A percentile compares a stretch with the other conserved stretches of the same genome.
These are phyloP conservation scores for Typhlichthys subterraneus DNA, from an alignment of 2,797 vertebrate species.

Conservation along the genomic window DNA sequence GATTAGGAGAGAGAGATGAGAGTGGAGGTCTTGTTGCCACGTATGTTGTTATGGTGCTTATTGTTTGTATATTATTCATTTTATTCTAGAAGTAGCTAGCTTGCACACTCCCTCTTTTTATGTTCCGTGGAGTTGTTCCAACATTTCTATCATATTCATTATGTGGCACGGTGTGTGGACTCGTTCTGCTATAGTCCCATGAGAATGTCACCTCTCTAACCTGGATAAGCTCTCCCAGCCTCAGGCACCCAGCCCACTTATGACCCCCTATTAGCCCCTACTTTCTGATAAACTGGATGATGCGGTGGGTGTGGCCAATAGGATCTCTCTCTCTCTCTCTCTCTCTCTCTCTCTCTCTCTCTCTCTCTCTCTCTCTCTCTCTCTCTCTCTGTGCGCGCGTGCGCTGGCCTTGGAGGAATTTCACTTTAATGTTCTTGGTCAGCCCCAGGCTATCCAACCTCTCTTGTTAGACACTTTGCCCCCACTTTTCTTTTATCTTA, in stretches of 20 bases:
- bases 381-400: conserved; percentile 21
- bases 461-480: conserved; percentile 22
- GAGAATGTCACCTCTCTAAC: conserved; percentile 57
- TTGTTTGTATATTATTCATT: no score
- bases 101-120: no score
- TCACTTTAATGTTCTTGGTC: conserved; percentile 12
- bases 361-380: no score
- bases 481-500: not conserved
- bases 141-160: conserved; percentile 11
- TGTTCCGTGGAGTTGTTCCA: not conserved
- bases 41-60: no score
- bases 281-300: conserved; percentile 35
- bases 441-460: conserved; percentile 25
- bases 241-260: conserved; percentile 40
- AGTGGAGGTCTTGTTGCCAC: conserved; percentile 8
- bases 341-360: not conserved
- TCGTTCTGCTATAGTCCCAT: conserved; percentile 23
- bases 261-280: conserved; percentile 36
- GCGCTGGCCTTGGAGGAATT: no score
- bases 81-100: no score
- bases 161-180: conserved; percentile 1
- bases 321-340: conserved; percentile 6
- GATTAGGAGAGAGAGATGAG: not conserved
- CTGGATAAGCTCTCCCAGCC: conserved; percentile 37
- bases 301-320: conserved; percentile 20